Evolutionary conservation across 37 sponge, comb jelly and placozoan genomes (phyloP).

Genomic region (Eunapius fragilis): DNA sequence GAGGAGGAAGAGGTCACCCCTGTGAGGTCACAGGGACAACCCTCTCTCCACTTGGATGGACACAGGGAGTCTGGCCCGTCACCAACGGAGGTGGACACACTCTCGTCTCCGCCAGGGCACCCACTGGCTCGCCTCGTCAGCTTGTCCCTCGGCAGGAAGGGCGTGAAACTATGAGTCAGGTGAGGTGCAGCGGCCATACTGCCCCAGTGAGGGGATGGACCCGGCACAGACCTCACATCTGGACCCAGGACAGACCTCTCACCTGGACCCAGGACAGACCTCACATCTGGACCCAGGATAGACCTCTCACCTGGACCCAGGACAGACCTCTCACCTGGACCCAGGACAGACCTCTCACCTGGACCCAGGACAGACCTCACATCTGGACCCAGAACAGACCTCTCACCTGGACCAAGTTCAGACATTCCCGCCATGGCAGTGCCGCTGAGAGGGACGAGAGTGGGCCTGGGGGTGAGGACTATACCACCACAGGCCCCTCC

Average conservation of each 20-base stretch:
- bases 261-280: no score
- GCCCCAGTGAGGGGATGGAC: no score
- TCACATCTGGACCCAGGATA: no score
- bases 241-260: background rate
- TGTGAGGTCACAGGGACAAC: background rate
- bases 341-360: no score
- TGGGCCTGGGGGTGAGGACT: background rate
- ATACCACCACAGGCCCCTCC: background rate
- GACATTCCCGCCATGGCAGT: no score
- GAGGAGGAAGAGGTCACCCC: background rate
- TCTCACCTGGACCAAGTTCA: no score
- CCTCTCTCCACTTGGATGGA: background rate
- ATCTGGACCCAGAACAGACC: no score
- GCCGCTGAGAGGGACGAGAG: background rate
- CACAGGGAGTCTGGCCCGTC: background rate
- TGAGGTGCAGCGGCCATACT: slow-evolving; percentile 38
- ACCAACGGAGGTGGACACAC: background rate
- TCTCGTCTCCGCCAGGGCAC: no score
- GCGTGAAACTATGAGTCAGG: slow-evolving; percentile 18
- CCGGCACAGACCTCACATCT: background rate
- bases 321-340: background rate
- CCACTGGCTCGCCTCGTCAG: background rate
- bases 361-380: no score
- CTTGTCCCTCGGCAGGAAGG: slow-evolving; percentile 43
- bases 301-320: background rate